Conservation (phyloP, 1,140 invertebrate genomes). For the Papilio polyxenes region DNA sequence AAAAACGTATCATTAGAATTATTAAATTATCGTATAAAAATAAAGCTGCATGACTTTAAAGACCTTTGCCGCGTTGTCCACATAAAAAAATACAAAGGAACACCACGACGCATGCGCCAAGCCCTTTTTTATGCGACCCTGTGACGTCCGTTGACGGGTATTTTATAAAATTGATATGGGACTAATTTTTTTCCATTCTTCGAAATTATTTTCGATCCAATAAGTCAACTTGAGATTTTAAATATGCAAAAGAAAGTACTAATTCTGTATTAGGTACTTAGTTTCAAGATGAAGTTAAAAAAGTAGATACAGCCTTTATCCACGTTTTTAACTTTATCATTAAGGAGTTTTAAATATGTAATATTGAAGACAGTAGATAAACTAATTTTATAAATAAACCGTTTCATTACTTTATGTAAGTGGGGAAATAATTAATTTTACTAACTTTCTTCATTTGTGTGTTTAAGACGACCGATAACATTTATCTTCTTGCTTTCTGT, state of each 20-base stretch:
- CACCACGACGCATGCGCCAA: slow-evolving; percentile 39
- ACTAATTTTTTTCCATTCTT: slow-evolving; percentile 37
- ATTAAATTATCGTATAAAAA: slow-evolving; percentile 12
- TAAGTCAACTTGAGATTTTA: slow-evolving; percentile 9
- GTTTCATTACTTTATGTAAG: too few relatives aligned
- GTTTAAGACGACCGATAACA: too few relatives aligned
- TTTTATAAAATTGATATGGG: slow-evolving; percentile 42
- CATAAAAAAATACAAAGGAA: slow-evolving; percentile 27
- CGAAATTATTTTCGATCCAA: slow-evolving; percentile 10
- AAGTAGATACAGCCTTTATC: too few relatives aligned
- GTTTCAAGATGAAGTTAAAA: too few relatives aligned
- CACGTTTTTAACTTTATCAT: too few relatives aligned
- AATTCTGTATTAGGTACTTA: neutral
- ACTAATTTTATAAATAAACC: too few relatives aligned
- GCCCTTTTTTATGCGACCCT: slow-evolving; percentile 36
- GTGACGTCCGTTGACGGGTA: slow-evolving; percentile 38
- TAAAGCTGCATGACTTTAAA: slow-evolving; percentile 24
- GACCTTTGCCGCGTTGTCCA: slow-evolving; percentile 25
- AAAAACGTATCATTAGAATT: neutral
- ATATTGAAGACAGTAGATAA: too few relatives aligned
- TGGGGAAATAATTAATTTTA: too few relatives aligned
- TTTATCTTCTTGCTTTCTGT: too few relatives aligned
- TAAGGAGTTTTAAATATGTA: too few relatives aligned
- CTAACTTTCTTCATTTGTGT: too few relatives aligned
- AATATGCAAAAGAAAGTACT: neutral